Conservation (phyloP, 2,888 invertebrate species). For the Pristionchus mayeri region DNA sequence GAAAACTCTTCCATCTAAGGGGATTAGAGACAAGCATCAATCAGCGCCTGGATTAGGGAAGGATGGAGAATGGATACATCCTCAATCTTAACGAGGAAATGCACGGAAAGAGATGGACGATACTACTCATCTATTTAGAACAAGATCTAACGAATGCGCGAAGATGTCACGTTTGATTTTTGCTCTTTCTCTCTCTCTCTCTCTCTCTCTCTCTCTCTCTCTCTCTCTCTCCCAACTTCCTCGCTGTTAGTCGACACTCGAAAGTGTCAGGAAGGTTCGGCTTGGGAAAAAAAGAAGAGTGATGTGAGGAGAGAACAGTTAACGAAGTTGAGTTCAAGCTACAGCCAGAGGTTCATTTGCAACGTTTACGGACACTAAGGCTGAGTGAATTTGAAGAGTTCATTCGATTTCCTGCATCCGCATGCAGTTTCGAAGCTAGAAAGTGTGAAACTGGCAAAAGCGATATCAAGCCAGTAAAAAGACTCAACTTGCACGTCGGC, state of each 20-base stretch:
- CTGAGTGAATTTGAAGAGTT: no score
- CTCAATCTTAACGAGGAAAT: no score
- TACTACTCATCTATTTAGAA: not conserved
- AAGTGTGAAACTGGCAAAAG: no score
- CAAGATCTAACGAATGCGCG: not conserved
- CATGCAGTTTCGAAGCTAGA: no score
- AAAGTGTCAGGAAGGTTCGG: constrained; percentile 14
- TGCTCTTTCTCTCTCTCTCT: not conserved
- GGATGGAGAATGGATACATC: not conserved
- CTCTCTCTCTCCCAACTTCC: not conserved
- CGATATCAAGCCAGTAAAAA: no score
- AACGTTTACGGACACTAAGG: no score
- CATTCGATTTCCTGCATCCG: no score
- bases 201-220: no score
- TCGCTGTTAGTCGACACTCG: constrained; percentile 2
- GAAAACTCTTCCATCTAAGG: not conserved
- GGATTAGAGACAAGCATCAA: not conserved
- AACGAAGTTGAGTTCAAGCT: not conserved
- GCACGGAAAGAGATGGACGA: no score
- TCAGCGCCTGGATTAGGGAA: not conserved
- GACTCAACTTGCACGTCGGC: no score
- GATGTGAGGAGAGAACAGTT: not conserved
- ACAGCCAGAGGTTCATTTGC: not conserved
- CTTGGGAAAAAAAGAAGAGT: not conserved
- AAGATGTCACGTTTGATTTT: constrained; percentile 18